phyloP scores from a whole-genome alignment of 2,113 vertebrate genomes.

The Choloepus hoffmanni region DNA sequence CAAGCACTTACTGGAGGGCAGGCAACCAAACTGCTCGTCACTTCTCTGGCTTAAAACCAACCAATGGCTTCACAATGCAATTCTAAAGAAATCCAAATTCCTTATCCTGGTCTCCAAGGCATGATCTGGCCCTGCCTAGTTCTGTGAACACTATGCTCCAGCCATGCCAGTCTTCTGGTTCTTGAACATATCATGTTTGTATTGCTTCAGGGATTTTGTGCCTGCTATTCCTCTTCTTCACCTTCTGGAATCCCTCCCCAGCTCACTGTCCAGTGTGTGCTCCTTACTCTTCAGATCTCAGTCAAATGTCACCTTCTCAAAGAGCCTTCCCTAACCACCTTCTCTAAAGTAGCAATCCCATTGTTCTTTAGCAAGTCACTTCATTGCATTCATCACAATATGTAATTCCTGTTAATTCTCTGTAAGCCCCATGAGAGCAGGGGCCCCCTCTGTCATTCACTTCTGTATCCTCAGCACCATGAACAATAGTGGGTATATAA shows the following conservation, averaged over 20 bases:
- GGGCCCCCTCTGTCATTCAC: not conserved
- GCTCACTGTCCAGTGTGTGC: not conserved
- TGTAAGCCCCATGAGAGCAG: not conserved
- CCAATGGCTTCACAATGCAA: rapidly evolving
- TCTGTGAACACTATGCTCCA: not conserved
- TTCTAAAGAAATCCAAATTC: not conserved
- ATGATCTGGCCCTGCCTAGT: no score
- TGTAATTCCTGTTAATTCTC: not conserved
- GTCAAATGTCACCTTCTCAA: not conserved
- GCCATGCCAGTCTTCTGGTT: not conserved
- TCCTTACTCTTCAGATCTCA: not conserved
- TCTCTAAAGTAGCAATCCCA: not conserved
- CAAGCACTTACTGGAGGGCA: not conserved
- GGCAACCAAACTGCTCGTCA: not conserved
- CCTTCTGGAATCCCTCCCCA: not conserved
- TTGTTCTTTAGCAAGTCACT: not conserved
- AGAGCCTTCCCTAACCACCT: not conserved
- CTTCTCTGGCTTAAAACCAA: no score
- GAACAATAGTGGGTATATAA: not conserved
- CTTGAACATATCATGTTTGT: not conserved
- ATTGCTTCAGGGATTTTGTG: not conserved
- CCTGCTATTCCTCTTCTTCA: not conserved
- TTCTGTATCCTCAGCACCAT: not conserved
- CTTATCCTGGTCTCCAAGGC: not conserved
- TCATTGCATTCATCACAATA: not conserved